Base-by-base conservation (phyloP, 2,797 vertebrate species). In the Corythornis leucogaster region DNA sequence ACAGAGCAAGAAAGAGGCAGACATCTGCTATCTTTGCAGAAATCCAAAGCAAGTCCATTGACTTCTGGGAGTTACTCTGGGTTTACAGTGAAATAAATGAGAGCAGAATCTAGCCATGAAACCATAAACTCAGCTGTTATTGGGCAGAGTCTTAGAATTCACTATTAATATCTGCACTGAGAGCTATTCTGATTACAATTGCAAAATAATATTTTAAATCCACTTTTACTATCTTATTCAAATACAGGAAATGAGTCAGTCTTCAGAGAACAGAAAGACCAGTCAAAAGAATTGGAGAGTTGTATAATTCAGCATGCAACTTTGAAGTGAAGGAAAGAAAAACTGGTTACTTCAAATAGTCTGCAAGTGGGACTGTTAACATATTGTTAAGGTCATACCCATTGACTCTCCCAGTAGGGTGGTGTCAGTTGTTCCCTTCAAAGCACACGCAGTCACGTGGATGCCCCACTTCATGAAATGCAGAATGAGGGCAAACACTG, bases 191-290 rank as follows among this genome's bases (percentile, higher is more conserved):
- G 89, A 96, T 96, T 94, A 92, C 92, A 96, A 96, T 92, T 93
- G 90, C 93, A 95, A 95, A 96, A 96, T 80, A 95, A 92, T 92
- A 96, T 96, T 94, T 95, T 90, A 94, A 93, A 96, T 71, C 95
- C 93, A 79, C 92, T 95, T 95, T 93, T 94, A 96, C 94, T 97
- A 93, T 97, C 96, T 97, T 97, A 96, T 97, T 96, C 96, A 97
- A 97, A 97, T 83, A 97, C 91, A 97, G 97, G 97, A 98, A 97
- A 96, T 96, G 94, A 97, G 96, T 96, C 93, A 96, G 89, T 95
- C 93, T 70, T 45, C 89, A 94, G 92, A 53, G 67, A 95, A 94
- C 94, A 91, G 86, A n/a, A 96, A 95, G 93, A 90, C 71, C 91
- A 94, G 96, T 90, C 95, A 97, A 96, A 96, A 93, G 94, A 95